Evolutionary conservation across 1,140 invertebrate species (phyloP), one percentile per base, ranked within the genome.

Genomic region (Lucilia cuprina): DNA sequence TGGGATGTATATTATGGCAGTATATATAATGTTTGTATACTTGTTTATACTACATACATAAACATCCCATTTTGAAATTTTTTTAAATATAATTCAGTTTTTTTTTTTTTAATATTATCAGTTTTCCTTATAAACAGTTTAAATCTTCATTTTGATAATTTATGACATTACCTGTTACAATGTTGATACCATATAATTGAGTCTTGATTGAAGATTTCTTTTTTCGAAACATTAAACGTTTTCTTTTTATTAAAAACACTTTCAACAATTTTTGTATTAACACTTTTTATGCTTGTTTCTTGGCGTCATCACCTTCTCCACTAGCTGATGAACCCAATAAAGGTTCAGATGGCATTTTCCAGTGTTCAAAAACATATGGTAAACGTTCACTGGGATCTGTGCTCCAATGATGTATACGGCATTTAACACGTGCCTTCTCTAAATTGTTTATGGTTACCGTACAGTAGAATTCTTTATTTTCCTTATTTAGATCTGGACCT

Each of bases 391-490:
- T 88, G 17, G 92, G 87, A 74, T 93, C 93, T 17, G 93, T 93
- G 83, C 93, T 94, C 93, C 94, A 95, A 87, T 96, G 95, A 89
- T 94, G 93, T 49, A 96, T 91, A 85, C 92, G 91, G 88, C 95
- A 96, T 86, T 94, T 92, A 0, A 96, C 93, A 84, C 94, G 93
- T 0, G 94, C 94, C 88, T 94, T 93, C 90, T 96, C 96, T 30
- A 91, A 92, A 47, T 96, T 93, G 90, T 96, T 96, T 91, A 97
- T 94, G 8, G 94, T 97, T 9, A 98, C 92, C 82, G 92, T 95
- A 9, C 96, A 93, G 88, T 92, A 94, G 92, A 98, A 98, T 88
- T 96, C 94, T 91, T 97, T 97, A 21, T 93, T 93, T 91, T 98
- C 94, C 60, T 95, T 91, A 65, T 93, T 91, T 41, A 96, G 88